Evolutionary conservation across 2,797 vertebrate species (phyloP).

Genomic region (Esox masquinongy): DNA sequence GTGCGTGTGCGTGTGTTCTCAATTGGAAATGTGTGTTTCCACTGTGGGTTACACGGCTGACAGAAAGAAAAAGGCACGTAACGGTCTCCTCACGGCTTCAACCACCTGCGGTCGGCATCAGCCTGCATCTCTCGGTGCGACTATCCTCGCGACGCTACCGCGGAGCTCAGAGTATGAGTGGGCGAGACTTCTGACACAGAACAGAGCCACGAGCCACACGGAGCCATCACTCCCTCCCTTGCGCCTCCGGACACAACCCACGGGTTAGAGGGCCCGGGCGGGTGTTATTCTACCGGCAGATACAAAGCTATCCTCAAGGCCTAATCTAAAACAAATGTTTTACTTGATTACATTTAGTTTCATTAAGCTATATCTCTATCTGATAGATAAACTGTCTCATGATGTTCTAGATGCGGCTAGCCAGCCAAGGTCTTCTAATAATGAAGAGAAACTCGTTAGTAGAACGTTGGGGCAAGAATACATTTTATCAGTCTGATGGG

Average conservation of each 20-base stretch:
- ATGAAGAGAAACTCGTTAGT: neutral
- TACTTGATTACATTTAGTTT: neutral
- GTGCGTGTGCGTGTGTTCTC: neutral
- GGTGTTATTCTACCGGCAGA: constrained; percentile 8
- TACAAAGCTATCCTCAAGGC: neutral
- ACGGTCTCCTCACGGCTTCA: neutral
- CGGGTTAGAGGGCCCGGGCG: neutral
- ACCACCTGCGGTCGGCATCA: constrained; percentile 61
- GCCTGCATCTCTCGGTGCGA: neutral
- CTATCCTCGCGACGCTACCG: neutral
- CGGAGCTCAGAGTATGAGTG: neutral
- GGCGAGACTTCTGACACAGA: constrained; percentile 5
- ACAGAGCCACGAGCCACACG: neutral
- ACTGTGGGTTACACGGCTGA: neutral
- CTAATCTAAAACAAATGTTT: constrained; percentile 7
- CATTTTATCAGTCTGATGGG: neutral
- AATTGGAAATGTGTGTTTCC: neutral
- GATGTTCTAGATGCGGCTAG: neutral
- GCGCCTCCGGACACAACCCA: neutral
- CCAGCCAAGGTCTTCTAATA: neutral
- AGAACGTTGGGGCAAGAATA: neutral
- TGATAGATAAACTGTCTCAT: neutral
- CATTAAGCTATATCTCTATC: neutral
- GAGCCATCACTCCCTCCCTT: neutral
- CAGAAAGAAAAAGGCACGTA: too few species aligned